A percentile compares a stretch with the other conserved stretches of the same genome.
These are phyloP conservation scores for Zaprionus camerounensis DNA, from an alignment of 1,140 invertebrate genomes.

Conservation along the genomic window DNA sequence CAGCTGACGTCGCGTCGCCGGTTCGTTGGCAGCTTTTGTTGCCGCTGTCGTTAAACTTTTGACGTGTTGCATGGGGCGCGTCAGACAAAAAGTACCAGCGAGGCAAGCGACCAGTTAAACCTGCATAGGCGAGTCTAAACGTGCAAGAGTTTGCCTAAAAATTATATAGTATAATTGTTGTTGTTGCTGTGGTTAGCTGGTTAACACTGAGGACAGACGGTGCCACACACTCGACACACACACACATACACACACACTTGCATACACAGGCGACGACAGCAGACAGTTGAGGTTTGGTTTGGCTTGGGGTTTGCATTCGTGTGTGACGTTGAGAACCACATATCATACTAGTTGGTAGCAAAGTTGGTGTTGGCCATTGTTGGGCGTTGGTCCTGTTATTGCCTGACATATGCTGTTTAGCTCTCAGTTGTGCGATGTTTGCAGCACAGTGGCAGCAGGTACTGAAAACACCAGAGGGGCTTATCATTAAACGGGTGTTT, in stretches of 20 bases:
- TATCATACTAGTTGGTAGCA: constrained; percentile 26
- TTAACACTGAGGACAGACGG: constrained; percentile 48
- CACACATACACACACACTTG: constrained; percentile 4
- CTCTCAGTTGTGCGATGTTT: not conserved
- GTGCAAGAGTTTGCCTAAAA: constrained; percentile 70
- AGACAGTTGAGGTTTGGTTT: constrained; percentile 32
- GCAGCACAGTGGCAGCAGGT: constrained; percentile 6
- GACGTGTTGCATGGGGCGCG: constrained; percentile 71
- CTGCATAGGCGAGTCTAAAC: constrained; percentile 39
- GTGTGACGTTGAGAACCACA: constrained; percentile 46
- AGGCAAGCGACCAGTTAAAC: constrained; percentile 33
- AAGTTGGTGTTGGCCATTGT: constrained; percentile 18
- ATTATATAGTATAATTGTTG: constrained; percentile 75
- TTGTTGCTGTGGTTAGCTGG: constrained; percentile 50
- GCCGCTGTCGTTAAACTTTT: constrained; percentile 74
- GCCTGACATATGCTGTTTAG: constrained; percentile 28
- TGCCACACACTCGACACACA: constrained; percentile 16
- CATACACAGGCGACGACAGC: constrained; percentile 41
- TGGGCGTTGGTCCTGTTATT: constrained; percentile 26
- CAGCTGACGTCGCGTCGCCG: constrained; percentile 57
- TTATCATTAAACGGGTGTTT: not conserved
- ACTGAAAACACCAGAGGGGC: not conserved
- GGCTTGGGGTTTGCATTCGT: constrained; percentile 29
- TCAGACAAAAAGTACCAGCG: constrained; percentile 59
- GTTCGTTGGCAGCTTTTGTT: constrained; percentile 59